These are phyloP conservation scores for Crocidura indochinensis DNA, from an alignment of 2,797 vertebrate genomes.

Conservation along the genomic window DNA sequence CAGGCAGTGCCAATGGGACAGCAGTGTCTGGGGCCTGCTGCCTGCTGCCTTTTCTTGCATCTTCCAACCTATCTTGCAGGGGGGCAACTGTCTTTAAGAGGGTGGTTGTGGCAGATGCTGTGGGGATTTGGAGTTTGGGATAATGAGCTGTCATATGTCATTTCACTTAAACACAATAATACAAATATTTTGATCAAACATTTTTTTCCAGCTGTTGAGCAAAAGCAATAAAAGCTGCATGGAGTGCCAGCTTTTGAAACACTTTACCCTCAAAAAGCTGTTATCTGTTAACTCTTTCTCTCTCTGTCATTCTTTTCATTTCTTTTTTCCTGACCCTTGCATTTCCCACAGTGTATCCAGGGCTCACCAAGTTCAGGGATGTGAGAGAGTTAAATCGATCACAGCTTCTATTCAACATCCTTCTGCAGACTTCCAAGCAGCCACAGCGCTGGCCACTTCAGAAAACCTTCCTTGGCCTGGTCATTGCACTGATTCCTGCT, in stretches of 20 bases:
- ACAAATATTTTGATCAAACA: conserved; percentile 84
- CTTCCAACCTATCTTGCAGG: conserved; percentile 18
- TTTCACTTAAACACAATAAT: conserved; percentile 82
- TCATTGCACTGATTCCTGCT: not conserved
- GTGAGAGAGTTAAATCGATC: not conserved
- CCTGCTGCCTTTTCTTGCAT: conserved; percentile 20
- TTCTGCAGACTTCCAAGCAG: not conserved
- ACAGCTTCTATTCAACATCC: not conserved
- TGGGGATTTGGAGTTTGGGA: conserved; percentile 78
- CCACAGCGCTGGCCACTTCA: not conserved
- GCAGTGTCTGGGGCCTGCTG: not conserved
- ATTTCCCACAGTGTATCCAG: not conserved
- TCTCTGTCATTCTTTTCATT: not conserved
- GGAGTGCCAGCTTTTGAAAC: conserved; percentile 71
- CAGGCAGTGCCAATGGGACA: not conserved
- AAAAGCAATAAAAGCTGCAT: conserved; percentile 75
- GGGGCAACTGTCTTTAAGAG: not conserved
- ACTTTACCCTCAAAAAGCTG: conserved; percentile 40
- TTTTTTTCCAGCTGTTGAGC: conserved; percentile 80
- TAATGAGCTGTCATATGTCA: conserved; percentile 76
- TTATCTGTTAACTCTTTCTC: conserved; percentile 71
- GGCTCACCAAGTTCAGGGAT: not conserved
- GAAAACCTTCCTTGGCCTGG: not conserved
- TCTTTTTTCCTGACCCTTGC: not conserved
- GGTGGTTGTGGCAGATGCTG: conserved; percentile 69